A percentile compares a stretch with the other conserved stretches of the same genome.
Conservation (phyloP, 2,113 vertebrate species). For the Xiphias gladius region DNA sequence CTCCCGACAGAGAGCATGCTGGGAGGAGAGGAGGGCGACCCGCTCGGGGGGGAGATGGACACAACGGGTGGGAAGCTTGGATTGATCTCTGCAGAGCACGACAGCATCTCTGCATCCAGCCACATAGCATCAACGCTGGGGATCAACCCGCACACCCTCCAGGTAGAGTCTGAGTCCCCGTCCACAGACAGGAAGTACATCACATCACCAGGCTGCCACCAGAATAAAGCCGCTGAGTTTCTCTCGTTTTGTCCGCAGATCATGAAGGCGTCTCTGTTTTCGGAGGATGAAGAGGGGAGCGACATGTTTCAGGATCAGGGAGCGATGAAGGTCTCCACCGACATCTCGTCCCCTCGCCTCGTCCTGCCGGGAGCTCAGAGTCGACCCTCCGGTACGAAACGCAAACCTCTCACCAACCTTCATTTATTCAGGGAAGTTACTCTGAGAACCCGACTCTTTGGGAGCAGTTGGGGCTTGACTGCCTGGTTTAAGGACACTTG, state of each 20-base stretch:
- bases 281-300: constrained; percentile 92
- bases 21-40: constrained; percentile 45
- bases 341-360: constrained; percentile 86
- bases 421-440: too few species aligned
- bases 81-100: constrained; percentile 77
- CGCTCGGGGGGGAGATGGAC: constrained; percentile 32
- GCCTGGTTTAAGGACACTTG: too few species aligned
- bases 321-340: constrained; percentile 79
- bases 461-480: too few species aligned
- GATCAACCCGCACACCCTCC: constrained; percentile 94
- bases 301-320: constrained; percentile 83
- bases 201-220: rapidly evolving
- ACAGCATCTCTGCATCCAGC: constrained; percentile 85
- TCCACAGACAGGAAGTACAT: background rate
- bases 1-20: constrained; percentile 78
- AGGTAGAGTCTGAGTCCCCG: constrained; percentile 81
- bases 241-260: constrained; percentile 82
- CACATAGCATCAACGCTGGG: constrained; percentile 91
- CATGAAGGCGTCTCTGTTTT: constrained; percentile 96
- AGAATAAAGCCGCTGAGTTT: background rate
- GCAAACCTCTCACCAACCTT: background rate
- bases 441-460: too few species aligned
- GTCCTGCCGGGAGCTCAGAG: constrained; percentile 81
- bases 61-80: constrained; percentile 18
- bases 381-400: constrained; percentile 83